A percentile compares a stretch with the other conserved stretches of the same genome.
phyloP scores from a whole-genome alignment of 2,888 invertebrate genomes.

The Drosophila macrospina region DNA sequence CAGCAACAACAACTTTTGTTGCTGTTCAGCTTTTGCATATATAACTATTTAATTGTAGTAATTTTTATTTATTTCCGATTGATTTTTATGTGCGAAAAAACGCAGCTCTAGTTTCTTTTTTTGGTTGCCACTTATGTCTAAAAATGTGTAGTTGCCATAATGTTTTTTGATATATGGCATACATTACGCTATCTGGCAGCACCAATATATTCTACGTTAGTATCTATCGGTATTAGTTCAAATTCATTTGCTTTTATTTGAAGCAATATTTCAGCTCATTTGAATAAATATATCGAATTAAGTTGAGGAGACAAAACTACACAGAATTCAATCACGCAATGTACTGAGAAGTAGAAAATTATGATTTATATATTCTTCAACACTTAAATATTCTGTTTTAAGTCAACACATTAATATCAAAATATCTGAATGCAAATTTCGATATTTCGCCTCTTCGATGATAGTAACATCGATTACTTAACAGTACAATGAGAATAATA shows the following conservation, averaged over 20 bases:
- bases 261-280: not conserved
- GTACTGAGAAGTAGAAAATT: not conserved
- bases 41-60: conserved; percentile 47
- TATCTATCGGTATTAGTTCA: not conserved
- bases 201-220: not conserved
- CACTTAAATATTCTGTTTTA: too few relatives aligned
- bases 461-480: not conserved
- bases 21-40: conserved; percentile 71
- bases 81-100: conserved; percentile 67
- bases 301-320: not conserved
- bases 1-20: conserved; percentile 71
- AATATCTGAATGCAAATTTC: not conserved
- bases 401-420: too few relatives aligned
- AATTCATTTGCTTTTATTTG: not conserved
- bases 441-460: not conserved
- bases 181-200: conserved; percentile 27
- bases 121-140: conserved; percentile 56
- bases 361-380: not conserved
- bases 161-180: conserved; percentile 26
- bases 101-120: conserved; percentile 58
- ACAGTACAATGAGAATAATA: conserved; percentile 7
- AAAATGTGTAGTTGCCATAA: conserved; percentile 36
- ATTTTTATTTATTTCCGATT: conserved; percentile 66
- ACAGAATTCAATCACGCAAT: not conserved
- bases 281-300: not conserved